Evolutionary conservation across 2,888 invertebrate genomes (phyloP).

Genomic region (Ditylenchus weischeri): DNA sequence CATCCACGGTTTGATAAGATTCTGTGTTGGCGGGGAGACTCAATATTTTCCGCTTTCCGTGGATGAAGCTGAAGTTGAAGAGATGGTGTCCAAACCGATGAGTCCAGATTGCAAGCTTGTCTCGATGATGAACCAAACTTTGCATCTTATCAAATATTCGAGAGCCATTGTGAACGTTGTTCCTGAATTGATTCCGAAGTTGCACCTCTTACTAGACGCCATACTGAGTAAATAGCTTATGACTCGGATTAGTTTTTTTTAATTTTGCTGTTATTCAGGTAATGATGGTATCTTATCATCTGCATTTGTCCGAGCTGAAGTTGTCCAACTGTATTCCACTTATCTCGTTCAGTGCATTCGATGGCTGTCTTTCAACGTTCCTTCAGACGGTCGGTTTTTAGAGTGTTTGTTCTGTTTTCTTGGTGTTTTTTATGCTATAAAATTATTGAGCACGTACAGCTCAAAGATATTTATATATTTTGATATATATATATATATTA

Average conservation of each 20-base stretch:
- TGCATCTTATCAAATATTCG: background rate
- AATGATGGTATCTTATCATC: background rate
- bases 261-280: background rate
- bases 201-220: background rate
- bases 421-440: no score
- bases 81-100: background rate
- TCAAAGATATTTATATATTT: no score
- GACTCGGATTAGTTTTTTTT: no score
- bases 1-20: background rate
- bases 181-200: slow-evolving; percentile 5
- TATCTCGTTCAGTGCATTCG: slow-evolving; percentile 5
- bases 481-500: no score
- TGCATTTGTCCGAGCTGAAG: background rate
- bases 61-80: background rate
- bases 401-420: background rate
- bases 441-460: no score
- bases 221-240: background rate
- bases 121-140: background rate
- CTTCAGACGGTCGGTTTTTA: background rate
- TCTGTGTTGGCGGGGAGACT: background rate
- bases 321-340: background rate
- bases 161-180: background rate
- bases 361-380: slow-evolving; percentile 1
- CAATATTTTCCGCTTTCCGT: background rate
- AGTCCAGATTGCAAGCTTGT: background rate